Evolutionary conservation across 1,140 invertebrate genomes (phyloP).

Genomic region (Penaeus japonicus): DNA sequence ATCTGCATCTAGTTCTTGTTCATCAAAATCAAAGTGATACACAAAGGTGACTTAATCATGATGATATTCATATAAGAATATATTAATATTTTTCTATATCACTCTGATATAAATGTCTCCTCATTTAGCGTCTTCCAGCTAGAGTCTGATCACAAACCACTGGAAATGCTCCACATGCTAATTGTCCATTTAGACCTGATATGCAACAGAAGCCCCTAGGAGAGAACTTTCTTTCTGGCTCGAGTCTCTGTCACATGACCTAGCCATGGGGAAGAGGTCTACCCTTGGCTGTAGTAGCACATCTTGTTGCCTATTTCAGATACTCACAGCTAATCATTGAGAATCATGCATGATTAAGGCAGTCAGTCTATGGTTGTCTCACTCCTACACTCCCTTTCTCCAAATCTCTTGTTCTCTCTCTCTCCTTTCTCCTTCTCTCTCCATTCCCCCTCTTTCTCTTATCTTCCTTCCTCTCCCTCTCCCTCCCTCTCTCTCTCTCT

Average conservation of each 20-base stretch:
- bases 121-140: background rate
- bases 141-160: conserved; percentile 14
- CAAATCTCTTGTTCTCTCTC: no score
- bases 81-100: no score
- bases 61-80: no score
- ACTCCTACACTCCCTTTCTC: no score
- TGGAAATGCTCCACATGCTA: background rate
- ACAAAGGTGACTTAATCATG: no score
- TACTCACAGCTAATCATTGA: conserved; percentile 7
- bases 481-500: no score
- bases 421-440: no score
- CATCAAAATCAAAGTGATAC: no score
- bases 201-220: conserved; percentile 5
- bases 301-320: conserved; percentile 20
- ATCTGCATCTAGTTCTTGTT: no score
- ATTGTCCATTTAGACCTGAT: conserved; percentile 25
- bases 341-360: no score
- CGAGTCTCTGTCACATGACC: background rate
- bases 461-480: no score
- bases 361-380: background rate
- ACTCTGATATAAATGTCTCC: background rate
- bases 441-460: no score
- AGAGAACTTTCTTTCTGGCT: background rate
- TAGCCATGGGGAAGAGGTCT: background rate
- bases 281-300: conserved; percentile 10